A percentile compares a stretch with the other conserved stretches of the same genome.
phyloP scores from a whole-genome alignment of 2,113 vertebrate species.

The Gadus macrocephalus region DNA sequence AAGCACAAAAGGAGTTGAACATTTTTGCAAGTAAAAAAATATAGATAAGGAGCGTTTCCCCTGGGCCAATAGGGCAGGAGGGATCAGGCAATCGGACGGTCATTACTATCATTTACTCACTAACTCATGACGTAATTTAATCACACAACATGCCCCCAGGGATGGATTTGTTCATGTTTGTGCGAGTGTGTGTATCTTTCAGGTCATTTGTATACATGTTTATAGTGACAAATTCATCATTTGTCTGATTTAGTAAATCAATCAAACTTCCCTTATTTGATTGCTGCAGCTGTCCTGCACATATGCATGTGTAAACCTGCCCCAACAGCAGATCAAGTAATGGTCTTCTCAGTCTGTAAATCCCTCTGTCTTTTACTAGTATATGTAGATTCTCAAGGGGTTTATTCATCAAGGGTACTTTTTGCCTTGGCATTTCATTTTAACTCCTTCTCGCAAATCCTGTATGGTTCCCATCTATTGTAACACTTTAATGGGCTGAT shows the following conservation, averaged over 20 bases:
- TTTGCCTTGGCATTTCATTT: conserved; percentile 11
- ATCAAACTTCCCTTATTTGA: too few relatives aligned
- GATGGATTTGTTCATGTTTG: not conserved
- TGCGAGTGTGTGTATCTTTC: not conserved
- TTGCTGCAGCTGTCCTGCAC: too few relatives aligned
- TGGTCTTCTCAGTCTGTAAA: too few relatives aligned
- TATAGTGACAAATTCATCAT: not conserved
- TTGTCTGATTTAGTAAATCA: too few relatives aligned
- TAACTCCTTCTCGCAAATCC: conserved; percentile 35
- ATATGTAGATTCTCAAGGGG: too few relatives aligned
- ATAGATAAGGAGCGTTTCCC: too few relatives aligned
- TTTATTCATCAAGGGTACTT: not conserved
- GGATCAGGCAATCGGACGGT: conserved; percentile 18
- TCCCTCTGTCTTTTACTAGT: too few relatives aligned
- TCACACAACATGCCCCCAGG: conserved; percentile 22
- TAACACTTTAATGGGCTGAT: conserved; percentile 49
- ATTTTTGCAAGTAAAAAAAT: too few relatives aligned
- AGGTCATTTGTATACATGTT: not conserved
- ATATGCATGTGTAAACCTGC: too few relatives aligned
- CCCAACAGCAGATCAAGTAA: too few relatives aligned
- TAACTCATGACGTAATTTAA: conserved; percentile 29
- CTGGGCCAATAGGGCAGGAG: conserved; percentile 6
- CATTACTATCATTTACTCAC: conserved; percentile 28
- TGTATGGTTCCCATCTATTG: conserved; percentile 16
- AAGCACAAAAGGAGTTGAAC: not conserved